Conservation (phyloP, 2,888 invertebrate species). For the Drosophila kokeensis region DNA sequence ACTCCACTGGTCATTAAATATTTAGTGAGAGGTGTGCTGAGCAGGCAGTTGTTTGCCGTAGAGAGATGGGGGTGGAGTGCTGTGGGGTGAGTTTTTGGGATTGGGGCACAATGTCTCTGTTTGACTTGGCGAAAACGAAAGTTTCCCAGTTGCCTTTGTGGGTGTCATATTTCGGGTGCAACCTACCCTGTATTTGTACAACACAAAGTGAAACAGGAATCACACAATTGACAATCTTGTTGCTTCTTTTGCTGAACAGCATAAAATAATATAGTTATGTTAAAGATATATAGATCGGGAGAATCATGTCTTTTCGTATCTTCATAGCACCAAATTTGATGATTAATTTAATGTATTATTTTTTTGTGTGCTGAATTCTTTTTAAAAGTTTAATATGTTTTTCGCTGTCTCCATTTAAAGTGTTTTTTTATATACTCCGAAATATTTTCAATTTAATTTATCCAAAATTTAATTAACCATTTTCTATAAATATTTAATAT, state of each 20-base stretch:
- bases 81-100: neutral
- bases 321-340: neutral
- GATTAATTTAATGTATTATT: neutral
- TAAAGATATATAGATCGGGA: too few species aligned
- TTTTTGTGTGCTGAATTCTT: rapidly evolving
- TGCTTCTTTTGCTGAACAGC: neutral
- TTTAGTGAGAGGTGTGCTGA: constrained; percentile 60
- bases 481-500: neutral
- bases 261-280: neutral
- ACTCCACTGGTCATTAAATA: constrained; percentile 81
- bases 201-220: neutral
- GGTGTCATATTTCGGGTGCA: constrained; percentile 16
- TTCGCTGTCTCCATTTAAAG: neutral
- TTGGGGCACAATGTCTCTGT: constrained; percentile 41
- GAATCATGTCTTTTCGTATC: neutral
- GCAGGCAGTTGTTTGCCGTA: neutral
- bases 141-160: constrained; percentile 19
- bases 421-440: neutral
- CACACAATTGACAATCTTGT: neutral
- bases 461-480: too few species aligned
- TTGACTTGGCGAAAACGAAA: constrained; percentile 46
- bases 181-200: constrained; percentile 10
- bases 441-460: neutral
- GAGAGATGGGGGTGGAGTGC: neutral
- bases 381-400: neutral